These are phyloP conservation scores for Hirtodrosophila alboralis DNA, from an alignment of 2,888 invertebrate species.

Conservation along the genomic window DNA sequence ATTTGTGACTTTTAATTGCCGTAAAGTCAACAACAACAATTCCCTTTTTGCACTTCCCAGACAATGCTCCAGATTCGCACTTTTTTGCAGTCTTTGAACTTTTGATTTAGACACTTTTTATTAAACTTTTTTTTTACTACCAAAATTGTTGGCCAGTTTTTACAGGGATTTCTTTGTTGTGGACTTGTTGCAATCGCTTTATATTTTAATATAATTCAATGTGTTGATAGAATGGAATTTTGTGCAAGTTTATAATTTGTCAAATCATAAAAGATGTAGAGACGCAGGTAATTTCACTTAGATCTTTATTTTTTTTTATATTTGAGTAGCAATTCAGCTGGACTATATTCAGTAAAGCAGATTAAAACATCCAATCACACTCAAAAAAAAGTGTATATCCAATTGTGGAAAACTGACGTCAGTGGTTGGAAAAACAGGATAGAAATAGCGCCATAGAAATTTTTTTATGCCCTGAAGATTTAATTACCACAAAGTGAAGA, in stretches of 20 bases:
- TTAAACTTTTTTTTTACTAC: background rate
- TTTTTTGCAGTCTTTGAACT: slow-evolving; percentile 31
- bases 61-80: slow-evolving; percentile 44
- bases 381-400: too few species aligned
- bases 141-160: slow-evolving; percentile 4
- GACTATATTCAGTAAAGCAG: too few species aligned
- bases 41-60: slow-evolving; percentile 17
- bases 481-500: too few species aligned
- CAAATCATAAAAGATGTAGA: too few species aligned
- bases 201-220: background rate
- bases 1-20: slow-evolving; percentile 74
- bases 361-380: too few species aligned
- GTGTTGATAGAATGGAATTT: slow-evolving; percentile 8
- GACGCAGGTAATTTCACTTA: too few species aligned
- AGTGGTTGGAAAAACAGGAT: too few species aligned
- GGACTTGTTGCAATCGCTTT: slow-evolving; percentile 31
- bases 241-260: background rate
- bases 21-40: slow-evolving; percentile 34
- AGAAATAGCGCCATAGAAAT: too few species aligned
- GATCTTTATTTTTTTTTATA: too few species aligned
- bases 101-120: slow-evolving; percentile 15
- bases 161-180: background rate
- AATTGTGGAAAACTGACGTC: too few species aligned
- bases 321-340: too few species aligned
- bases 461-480: too few species aligned